Evolutionary conservation across 2,888 invertebrate genomes (phyloP), one percentile per base, ranked within the genome.

Genomic region (Arge pagana): DNA sequence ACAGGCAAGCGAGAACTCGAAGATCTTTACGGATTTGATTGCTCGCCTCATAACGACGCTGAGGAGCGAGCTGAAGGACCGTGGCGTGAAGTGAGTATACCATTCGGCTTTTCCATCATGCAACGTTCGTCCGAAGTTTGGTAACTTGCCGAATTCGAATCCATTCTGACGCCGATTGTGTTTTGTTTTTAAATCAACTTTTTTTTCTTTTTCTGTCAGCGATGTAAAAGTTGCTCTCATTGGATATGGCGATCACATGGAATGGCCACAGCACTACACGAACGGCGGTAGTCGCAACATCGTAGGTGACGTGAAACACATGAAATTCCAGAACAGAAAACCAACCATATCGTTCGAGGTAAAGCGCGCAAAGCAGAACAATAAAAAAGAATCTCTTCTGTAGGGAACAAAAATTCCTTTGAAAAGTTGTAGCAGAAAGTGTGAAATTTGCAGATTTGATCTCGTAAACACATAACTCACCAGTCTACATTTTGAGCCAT

Each of bases 11-110:
- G 72, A 79, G 31, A 90, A 87, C 70, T 84, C 86, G 63, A 80
- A 81, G 56, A 73, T 82, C 31, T 87, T 83, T 80, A 85, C 84
- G 59, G 83, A 84, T 21, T 70, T 88, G 54, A 73, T 86, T 1
- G 80, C 82, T 10, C 86, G 86, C 0, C 72, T 88, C 35, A 79
- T 87, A 3, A 74, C 78, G 1, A 82, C 85, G 54, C 62, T 89
- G 4, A 79, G 81, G 23, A 83, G 82, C 57, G 82, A 81, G 55
- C 74, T 88, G 40, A 84, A 83, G 71, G 74, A 78, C 56, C 85
- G 85, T 59, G 87, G 86, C 58, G 79, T 88, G 61, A 84, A 80
- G 75, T 82, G 79, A 70, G 81, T 80, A 54, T 67, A 33, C 11
- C 6, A 4, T n/a, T 23, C 18, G 4, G n/a, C 11, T 70, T 62